These are phyloP conservation scores for Formica exsecta DNA, from an alignment of 1,140 invertebrate genomes.

Conservation along the genomic window DNA sequence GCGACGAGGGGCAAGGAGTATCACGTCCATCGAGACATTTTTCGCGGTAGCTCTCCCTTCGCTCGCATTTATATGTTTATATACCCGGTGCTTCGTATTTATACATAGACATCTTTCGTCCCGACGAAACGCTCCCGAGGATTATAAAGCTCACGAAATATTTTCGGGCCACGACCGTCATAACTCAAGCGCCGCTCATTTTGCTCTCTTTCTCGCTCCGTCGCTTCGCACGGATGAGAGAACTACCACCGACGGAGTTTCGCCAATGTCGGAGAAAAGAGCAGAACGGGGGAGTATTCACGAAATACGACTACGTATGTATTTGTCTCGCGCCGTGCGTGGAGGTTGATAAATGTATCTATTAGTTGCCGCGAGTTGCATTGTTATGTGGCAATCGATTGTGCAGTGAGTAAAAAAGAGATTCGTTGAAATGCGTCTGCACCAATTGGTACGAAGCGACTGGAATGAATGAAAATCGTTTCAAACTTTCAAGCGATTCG, in stretches of 20 bases:
- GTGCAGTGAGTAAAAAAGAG: constrained; percentile 34
- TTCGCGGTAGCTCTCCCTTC: constrained; percentile 45
- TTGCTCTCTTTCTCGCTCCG: constrained; percentile 65
- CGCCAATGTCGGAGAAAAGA: constrained; percentile 19
- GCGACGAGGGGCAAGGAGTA: constrained; percentile 27
- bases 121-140: constrained; percentile 75
- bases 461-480: constrained; percentile 33
- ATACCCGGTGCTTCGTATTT: constrained; percentile 67
- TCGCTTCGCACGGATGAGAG: constrained; percentile 36
- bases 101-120: constrained; percentile 67
- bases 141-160: constrained; percentile 83
- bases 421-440: constrained; percentile 18
- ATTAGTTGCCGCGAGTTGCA: constrained; percentile 62
- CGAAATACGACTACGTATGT: constrained; percentile 68
- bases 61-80: constrained; percentile 69
- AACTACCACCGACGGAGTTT: constrained; percentile 64
- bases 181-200: constrained; percentile 79
- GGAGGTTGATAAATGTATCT: constrained; percentile 67
- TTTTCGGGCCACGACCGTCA: constrained; percentile 81
- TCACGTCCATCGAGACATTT: constrained; percentile 74
- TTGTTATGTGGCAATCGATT: constrained; percentile 47
- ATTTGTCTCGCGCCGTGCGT: constrained; percentile 69
- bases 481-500: constrained; percentile 2
- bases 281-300: constrained; percentile 52
- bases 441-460: constrained; percentile 11